These are phyloP conservation scores for Smithornis capensis DNA, from an alignment of 2,113 vertebrate species.

Conservation along the genomic window DNA sequence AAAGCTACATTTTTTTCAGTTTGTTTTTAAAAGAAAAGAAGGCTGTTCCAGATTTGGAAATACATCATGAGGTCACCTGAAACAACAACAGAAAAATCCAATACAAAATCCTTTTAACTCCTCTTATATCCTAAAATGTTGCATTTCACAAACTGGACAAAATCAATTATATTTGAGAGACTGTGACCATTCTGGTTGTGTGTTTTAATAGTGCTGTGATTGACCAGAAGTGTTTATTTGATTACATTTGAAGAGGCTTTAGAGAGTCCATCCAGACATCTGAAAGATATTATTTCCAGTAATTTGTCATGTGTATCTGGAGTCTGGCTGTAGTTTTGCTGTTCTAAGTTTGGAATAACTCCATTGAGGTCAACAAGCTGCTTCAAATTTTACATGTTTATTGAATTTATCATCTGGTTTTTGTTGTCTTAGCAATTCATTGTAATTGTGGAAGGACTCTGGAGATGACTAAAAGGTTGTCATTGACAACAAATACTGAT, in stretches of 20 bases:
- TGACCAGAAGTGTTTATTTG: not conserved
- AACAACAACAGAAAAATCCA: not conserved
- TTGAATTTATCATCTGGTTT: not conserved
- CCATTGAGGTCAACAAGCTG: not conserved
- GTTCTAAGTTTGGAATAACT: not conserved
- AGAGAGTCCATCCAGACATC: not conserved
- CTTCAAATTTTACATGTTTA: not conserved
- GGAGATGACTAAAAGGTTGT: not conserved
- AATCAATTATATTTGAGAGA: not conserved
- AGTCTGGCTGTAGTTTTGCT: not conserved
- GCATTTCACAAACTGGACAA: not conserved
- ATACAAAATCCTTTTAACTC: not conserved
- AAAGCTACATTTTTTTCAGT: not conserved
- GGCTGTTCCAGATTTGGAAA: not conserved
- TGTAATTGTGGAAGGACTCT: not conserved
- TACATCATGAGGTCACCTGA: slow-evolving; percentile 29
- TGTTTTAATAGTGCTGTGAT: not conserved
- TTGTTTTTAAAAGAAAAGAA: slow-evolving; percentile 24
- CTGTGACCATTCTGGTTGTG: not conserved
- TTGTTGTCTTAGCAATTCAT: not conserved
- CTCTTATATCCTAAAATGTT: not conserved
- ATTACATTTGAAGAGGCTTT: not conserved
- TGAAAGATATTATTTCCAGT: not conserved
- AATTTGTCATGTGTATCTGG: not conserved
- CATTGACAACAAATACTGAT: not conserved